Base-by-base conservation (phyloP, 2,797 vertebrate species). In the Lepus oiostolus region DNA sequence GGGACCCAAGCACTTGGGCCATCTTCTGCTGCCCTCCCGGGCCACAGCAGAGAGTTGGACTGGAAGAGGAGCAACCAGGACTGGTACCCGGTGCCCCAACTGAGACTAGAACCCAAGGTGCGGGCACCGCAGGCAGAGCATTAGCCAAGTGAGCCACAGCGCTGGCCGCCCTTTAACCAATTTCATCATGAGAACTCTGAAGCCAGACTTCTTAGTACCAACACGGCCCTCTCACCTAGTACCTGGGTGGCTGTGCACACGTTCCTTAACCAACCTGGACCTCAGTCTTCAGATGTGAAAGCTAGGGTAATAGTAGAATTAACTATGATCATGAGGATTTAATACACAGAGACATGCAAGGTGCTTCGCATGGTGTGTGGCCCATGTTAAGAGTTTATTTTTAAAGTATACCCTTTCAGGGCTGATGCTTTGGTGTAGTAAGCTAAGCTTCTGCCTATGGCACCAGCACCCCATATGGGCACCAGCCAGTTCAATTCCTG, bases 341-440 rank as follows among this genome's bases (percentile, higher is more conserved):
- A 83, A 74, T 38, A n/a, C 65, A 62, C 26, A 75, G 32, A 80
- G 35, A 77, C 30, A 88, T 87, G 12, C 38, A 71, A 81, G 35
- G 28, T 7, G 3, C 28, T 62, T 47, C 75, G 32, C 67, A 80
- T 4, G 88, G 22, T 26, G 22, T 14, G 42, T 70, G 62, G 54
- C 67, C 82, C n/a, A 62, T 8, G 76, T 26, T 72, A 85, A 81
- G 32, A 14, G 3, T 92, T 93, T 65, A 52, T 93, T 94, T 94
- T 71, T 47, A 47, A 47, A 9, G 42, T 47, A 47, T 47, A 47
- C 42, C 8, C 42, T 9, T 9, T 47, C 42, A 47, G 42, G 42
- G 42, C 42, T 47, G 42, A 47, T 8, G 9, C 42, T 47, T 47
- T 47, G 42, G 42, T 47, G 42, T 47, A 47, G 42, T 47, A 47